These are phyloP conservation scores for Labia minor DNA, from an alignment of 2,888 invertebrate species.

Conservation along the genomic window DNA sequence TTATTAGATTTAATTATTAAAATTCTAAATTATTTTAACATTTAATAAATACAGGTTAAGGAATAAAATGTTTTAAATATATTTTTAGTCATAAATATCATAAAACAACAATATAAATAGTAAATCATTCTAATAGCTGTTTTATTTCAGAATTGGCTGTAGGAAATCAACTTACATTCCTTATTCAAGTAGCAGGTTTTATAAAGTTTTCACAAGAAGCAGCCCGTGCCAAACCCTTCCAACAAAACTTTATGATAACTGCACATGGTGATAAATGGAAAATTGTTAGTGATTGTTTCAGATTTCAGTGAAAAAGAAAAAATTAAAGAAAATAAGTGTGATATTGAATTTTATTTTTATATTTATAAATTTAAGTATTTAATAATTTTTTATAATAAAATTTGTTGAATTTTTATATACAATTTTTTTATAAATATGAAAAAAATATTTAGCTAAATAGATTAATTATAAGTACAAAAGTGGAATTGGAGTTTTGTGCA, in stretches of 20 bases:
- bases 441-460: not conserved
- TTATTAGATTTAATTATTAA: no score
- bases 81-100: not conserved
- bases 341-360: not conserved
- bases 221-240: slow-evolving; percentile 50
- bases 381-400: not conserved
- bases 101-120: not conserved
- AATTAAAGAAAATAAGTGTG: slow-evolving; percentile 18
- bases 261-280: slow-evolving; percentile 88
- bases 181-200: slow-evolving; percentile 73
- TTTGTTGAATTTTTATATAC: not conserved
- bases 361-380: slow-evolving; percentile 1
- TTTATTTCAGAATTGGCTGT: slow-evolving; percentile 52
- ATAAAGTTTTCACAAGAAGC: slow-evolving; percentile 58
- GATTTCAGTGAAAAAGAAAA: slow-evolving; percentile 49
- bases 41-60: no score
- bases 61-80: no score
- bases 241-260: slow-evolving; percentile 78
- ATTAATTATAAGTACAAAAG: slow-evolving; percentile 1
- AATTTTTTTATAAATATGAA: not conserved
- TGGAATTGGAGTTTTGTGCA: not conserved
- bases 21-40: no score
- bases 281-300: slow-evolving; percentile 78
- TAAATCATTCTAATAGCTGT: not conserved
- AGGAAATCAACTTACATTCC: slow-evolving; percentile 64